A percentile compares a stretch with the other conserved stretches of the same genome.
Evolutionary conservation across 2,888 invertebrate genomes (phyloP).

Genomic region (Agriopis aurantiaria): DNA sequence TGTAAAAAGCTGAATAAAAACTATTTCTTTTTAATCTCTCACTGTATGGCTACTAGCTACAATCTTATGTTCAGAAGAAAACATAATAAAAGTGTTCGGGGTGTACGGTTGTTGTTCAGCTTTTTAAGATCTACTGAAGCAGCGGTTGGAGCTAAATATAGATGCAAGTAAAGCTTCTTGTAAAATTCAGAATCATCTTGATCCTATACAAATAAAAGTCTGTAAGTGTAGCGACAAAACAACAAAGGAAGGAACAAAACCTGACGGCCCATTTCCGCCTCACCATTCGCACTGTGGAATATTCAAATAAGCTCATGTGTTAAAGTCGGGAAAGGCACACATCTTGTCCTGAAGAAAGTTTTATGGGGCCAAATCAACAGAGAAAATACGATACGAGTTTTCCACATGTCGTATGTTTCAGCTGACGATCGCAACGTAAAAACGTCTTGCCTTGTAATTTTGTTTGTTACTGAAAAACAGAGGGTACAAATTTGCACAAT

Average conservation of each 20-base stretch:
- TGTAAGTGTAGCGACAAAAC: constrained; percentile 21
- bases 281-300: constrained; percentile 35
- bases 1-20: no score
- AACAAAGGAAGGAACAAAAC: constrained; percentile 36
- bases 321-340: constrained; percentile 31
- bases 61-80: no score
- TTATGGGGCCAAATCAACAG: constrained; percentile 18
- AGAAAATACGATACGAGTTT: not conserved
- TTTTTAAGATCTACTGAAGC: no score
- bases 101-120: no score
- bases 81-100: no score
- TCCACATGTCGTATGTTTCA: constrained; percentile 3
- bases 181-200: not conserved
- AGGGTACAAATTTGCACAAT: not conserved
- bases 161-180: not conserved
- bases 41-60: no score
- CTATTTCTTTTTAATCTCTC: no score
- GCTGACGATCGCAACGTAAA: constrained; percentile 3
- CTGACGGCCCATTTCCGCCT: constrained; percentile 27
- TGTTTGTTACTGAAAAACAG: not conserved
- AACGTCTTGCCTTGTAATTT: constrained; percentile 5
- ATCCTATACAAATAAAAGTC: not conserved
- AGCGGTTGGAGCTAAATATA: no score
- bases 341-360: constrained; percentile 25
- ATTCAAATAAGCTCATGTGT: constrained; percentile 36